Conservation (phyloP, 2,797 vertebrate species). For the Lepilemur septentrionalis region DNA sequence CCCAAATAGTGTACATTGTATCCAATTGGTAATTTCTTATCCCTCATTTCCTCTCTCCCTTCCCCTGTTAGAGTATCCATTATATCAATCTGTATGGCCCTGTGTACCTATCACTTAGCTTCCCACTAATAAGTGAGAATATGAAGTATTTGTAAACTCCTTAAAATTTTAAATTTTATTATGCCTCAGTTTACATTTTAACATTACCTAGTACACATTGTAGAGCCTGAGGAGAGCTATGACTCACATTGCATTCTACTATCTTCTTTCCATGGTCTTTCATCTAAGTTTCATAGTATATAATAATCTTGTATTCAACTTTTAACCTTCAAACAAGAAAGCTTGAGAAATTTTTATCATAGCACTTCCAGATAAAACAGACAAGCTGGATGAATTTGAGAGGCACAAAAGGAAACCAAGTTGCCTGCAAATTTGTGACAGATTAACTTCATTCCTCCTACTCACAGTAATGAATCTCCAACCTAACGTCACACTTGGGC, state of each 20-base stretch:
- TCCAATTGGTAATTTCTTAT: background rate
- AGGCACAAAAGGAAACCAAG: background rate
- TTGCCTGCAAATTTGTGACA: constrained; percentile 35
- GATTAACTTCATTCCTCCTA: constrained; percentile 39
- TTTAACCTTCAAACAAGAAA: background rate
- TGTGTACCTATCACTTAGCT: background rate
- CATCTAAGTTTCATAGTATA: background rate
- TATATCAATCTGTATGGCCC: background rate
- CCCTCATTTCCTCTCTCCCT: background rate
- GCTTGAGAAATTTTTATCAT: background rate
- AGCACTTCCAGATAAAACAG: background rate
- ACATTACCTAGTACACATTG: background rate
- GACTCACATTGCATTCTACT: background rate
- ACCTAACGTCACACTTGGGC: constrained; percentile 32
- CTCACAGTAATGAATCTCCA: constrained; percentile 7
- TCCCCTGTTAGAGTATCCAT: background rate
- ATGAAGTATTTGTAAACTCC: background rate
- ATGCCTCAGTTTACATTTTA: background rate
- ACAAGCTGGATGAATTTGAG: background rate
- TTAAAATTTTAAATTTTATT: background rate
- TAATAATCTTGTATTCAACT: background rate
- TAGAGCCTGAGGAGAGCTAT: background rate
- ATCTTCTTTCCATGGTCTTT: background rate
- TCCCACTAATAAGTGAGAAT: background rate
- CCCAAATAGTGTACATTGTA: background rate